A percentile compares a stretch with the other conserved stretches of the same genome.
These are phyloP conservation scores for Zhuqinia jingwanae DNA, from an alignment of 2,888 invertebrate genomes.

Conservation along the genomic window DNA sequence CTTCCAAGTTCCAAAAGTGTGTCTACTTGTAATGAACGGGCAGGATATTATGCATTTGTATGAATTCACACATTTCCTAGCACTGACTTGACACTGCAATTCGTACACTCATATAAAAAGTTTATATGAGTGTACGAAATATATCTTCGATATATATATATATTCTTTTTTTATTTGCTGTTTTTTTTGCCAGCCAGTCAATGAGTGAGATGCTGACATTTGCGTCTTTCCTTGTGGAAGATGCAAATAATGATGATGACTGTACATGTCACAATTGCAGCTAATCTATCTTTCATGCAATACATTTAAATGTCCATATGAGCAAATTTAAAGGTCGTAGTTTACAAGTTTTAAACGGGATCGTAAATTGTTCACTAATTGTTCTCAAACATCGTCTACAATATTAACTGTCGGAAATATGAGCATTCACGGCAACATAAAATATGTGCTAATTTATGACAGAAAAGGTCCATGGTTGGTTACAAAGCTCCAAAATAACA, in stretches of 20 bases:
- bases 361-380: not conserved
- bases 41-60: not conserved
- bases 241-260: constrained; percentile 30
- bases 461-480: no score
- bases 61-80: not conserved
- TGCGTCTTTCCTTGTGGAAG: constrained; percentile 8
- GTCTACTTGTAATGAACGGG: not conserved
- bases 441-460: no score
- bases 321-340: not conserved
- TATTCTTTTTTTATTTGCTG: not conserved
- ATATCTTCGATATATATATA: constrained; percentile 11
- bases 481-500: no score
- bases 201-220: constrained; percentile 10
- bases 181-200: not conserved
- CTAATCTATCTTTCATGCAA: no score
- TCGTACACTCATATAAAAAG: not conserved
- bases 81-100: not conserved
- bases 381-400: no score
- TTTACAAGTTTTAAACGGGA: not conserved
- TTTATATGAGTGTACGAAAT: no score
- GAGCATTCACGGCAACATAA: no score
- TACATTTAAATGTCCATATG: no score
- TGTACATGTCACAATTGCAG: constrained; percentile 5
- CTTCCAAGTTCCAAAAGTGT: not conserved
- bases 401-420: no score